Base-by-base conservation (phyloP, 2,113 vertebrate genomes). In the Craseonycteris thonglongyai region DNA sequence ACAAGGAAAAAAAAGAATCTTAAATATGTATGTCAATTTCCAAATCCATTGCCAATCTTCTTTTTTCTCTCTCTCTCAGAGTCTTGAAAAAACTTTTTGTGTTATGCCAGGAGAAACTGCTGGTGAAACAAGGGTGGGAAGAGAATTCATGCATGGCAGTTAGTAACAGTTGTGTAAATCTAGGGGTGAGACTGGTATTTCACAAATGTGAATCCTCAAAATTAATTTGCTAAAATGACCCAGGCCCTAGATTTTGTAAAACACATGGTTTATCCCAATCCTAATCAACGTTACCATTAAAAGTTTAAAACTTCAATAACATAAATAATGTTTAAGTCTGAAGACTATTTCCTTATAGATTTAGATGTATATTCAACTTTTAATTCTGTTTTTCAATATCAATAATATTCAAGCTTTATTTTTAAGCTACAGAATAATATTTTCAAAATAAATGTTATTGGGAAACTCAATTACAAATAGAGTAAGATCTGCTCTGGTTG, bases 121-220 rank as follows among this genome's bases (percentile, higher is more conserved):
- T 83, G 40, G 51, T 22, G 38, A 94, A 63, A 59, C 0, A 0
- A 6, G 4, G 38, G 63, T 61, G 30, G 42, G 49, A 42, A n/a
- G 2, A 68, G 51, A 88, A 94, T 40, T 47, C 9, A 40, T 49
- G 35, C 51, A 56, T 79, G 63, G 86, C 82, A 69, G 58, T 38
- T 30, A 58, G 45, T 19, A 63, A 79, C 5, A 82, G 58, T 11
- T 88, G 86, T 69, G 1, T 88, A 90, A 84, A 68, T 81, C 42
- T 35, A 66, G 81, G 54, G 56, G 42, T 56, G 56, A 96, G 82
- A 47, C 30, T 30, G 49, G 13, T 54, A 49, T 45, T 28, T 75
- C 68, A 86, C 74, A 93, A 78, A 68, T 79, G 51, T 91, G 78
- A 82, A 66, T 72, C 56, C 51, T 91, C 51, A 91, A 96, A 65